These are phyloP conservation scores for Ecliptopera silaceata DNA, from an alignment of 2,888 invertebrate genomes.

Conservation along the genomic window DNA sequence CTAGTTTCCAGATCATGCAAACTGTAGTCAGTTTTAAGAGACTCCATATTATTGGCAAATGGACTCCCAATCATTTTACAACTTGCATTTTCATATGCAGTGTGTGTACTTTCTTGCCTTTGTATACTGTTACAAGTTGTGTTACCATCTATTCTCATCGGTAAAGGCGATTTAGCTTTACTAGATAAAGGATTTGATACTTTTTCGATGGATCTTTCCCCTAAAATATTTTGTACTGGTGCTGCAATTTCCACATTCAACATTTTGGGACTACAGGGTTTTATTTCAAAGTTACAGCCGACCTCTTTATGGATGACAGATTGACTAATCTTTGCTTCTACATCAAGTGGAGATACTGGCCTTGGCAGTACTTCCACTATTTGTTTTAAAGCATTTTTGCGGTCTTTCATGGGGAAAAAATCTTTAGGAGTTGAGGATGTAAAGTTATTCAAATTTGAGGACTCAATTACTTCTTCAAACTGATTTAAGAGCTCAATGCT, in stretches of 20 bases:
- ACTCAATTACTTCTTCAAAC: constrained; percentile 76
- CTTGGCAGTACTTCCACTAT: constrained; percentile 51
- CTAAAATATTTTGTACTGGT: constrained; percentile 64
- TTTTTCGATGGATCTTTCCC: constrained; percentile 73
- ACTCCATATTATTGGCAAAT: constrained; percentile 52
- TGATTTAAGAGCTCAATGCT: constrained; percentile 73
- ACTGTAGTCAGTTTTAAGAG: constrained; percentile 62
- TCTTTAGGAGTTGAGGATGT: constrained; percentile 48
- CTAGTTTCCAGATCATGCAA: constrained; percentile 73
- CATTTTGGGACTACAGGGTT: constrained; percentile 79
- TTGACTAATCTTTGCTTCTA: constrained; percentile 80
- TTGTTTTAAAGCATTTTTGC: constrained; percentile 37
- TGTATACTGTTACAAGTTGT: constrained; percentile 45
- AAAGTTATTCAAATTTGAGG: constrained; percentile 57
- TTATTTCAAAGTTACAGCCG: constrained; percentile 80
- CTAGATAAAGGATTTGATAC: constrained; percentile 61
- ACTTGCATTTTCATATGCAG: constrained; percentile 52
- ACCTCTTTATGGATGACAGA: constrained; percentile 81
- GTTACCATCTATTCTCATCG: constrained; percentile 48
- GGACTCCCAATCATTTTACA: constrained; percentile 70
- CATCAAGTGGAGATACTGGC: constrained; percentile 75
- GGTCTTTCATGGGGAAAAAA: constrained; percentile 42
- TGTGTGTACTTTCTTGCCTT: constrained; percentile 42
- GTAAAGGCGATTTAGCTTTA: constrained; percentile 50
- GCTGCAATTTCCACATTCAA: constrained; percentile 72